Base-by-base conservation (phyloP, 2,797 vertebrate genomes). In the Sebastes itinus region DNA sequence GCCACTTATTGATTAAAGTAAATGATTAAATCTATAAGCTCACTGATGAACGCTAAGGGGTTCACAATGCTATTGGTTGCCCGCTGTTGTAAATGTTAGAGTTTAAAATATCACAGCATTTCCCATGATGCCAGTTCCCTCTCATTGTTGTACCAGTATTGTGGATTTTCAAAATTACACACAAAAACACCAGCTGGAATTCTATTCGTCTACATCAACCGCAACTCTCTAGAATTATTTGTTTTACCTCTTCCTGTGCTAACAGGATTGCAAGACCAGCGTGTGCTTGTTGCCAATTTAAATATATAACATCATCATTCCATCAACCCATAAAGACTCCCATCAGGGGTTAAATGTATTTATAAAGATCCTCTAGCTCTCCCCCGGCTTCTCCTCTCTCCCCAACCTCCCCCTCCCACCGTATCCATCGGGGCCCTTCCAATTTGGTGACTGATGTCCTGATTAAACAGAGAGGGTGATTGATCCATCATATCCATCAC, bases 401-500 rank as follows among this genome's bases (percentile, higher is more conserved):
- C 81, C 73, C 77, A 69, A 49, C 18, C 32, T 63, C 81, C 59
- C 32, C 46, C 27, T 72, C 75, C 75, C 69, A 38, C 64, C 62
- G 46, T 14, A 61, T 49, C 75, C 82, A 73, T 70, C 77, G 38
- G 38, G 38, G 77, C 61, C 65, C 52, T 62, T 86, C 68, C 63
- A 42, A 7, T 71, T 63, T 20, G 60, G 84, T 95, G 92, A 95
- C 85, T 93, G 94, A 96, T 94, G 91, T 83, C 88, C 86, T 88
- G 88, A 89, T 92, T 87, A 87, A 88, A 92, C 81, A 64, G 86
- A 82, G 82, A 72, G 75, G 76, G 75, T 96, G 95, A 95, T 95
- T 92, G 94, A 96, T 96, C 88, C 78, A 81, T 91, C 83, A 89
- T 88, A 95, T 96, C 94, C 92, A 95, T 96, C 95, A 96, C 79